Conservation (phyloP, 1,140 invertebrate genomes). For the Calliopsis andreniformis region DNA sequence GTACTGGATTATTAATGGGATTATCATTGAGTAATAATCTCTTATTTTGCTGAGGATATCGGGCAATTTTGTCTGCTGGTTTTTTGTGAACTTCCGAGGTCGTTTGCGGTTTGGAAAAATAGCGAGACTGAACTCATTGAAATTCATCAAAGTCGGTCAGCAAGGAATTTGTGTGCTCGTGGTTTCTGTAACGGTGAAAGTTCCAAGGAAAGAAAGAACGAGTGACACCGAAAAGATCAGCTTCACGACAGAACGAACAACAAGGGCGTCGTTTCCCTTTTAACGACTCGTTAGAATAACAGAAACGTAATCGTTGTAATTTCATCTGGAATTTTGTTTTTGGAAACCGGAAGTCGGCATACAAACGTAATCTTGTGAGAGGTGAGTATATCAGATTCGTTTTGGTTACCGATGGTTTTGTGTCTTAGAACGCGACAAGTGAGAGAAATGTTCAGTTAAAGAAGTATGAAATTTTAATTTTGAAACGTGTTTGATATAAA, state of each 20-base stretch:
- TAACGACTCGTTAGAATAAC: not conserved
- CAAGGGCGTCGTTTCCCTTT: not conserved
- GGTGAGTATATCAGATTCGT: too few species aligned
- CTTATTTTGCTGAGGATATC: not conserved
- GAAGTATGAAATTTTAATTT: too few species aligned
- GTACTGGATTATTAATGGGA: too few species aligned
- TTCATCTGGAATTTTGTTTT: not conserved
- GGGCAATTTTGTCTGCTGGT: too few species aligned
- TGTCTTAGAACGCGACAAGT: too few species aligned
- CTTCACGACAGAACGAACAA: constrained; percentile 25
- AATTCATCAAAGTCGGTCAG: not conserved
- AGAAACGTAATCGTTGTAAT: not conserved
- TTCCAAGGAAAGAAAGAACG: constrained; percentile 21
- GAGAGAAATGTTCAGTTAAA: too few species aligned
- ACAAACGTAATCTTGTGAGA: too few species aligned
- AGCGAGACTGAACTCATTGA: not conserved
- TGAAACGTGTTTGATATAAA: too few species aligned
- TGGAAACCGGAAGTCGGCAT: not conserved
- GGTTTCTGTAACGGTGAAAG: constrained; percentile 50
- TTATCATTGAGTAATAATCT: too few species aligned
- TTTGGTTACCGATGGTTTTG: too few species aligned
- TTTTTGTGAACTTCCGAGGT: too few species aligned
- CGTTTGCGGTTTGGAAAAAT: not conserved
- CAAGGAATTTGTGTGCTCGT: not conserved
- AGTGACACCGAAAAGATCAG: constrained; percentile 24